phyloP scores from a whole-genome alignment of 2,113 vertebrate species.

The Equus przewalskii region DNA sequence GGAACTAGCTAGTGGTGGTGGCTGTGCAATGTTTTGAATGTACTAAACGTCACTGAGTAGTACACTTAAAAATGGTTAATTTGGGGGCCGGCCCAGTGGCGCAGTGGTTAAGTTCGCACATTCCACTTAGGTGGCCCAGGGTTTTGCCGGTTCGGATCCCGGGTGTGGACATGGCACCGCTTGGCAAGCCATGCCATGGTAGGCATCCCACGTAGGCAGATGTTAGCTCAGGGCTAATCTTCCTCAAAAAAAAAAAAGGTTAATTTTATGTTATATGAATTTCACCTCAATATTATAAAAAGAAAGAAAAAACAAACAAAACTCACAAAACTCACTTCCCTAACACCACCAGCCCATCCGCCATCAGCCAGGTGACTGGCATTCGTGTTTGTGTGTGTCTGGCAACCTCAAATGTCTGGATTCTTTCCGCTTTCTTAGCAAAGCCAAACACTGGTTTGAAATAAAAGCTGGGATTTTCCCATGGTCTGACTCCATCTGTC shows the following conservation, averaged over 20 bases:
- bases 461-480: neutral
- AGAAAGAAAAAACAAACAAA: neutral
- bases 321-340: too few relatives aligned
- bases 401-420: neutral
- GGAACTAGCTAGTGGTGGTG: neutral
- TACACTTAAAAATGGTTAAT: neutral
- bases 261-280: too few relatives aligned
- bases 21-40: too few relatives aligned
- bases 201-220: too few relatives aligned
- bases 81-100: too few relatives aligned
- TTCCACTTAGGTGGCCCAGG: too few relatives aligned
- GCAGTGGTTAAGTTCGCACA: too few relatives aligned
- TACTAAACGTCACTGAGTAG: neutral
- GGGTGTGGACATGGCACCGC: too few relatives aligned
- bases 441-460: neutral
- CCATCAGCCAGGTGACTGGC: neutral
- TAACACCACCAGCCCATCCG: neutral
- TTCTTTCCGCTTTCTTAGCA: neutral
- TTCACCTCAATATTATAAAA: neutral
- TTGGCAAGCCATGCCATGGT: too few relatives aligned
- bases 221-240: too few relatives aligned
- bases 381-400: accelerated
- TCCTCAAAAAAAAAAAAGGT: too few relatives aligned
- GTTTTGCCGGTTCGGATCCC: too few relatives aligned
- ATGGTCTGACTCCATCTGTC: neutral